Base-by-base conservation (phyloP, 1,140 invertebrate genomes). In the Drosophila grimshawi region DNA sequence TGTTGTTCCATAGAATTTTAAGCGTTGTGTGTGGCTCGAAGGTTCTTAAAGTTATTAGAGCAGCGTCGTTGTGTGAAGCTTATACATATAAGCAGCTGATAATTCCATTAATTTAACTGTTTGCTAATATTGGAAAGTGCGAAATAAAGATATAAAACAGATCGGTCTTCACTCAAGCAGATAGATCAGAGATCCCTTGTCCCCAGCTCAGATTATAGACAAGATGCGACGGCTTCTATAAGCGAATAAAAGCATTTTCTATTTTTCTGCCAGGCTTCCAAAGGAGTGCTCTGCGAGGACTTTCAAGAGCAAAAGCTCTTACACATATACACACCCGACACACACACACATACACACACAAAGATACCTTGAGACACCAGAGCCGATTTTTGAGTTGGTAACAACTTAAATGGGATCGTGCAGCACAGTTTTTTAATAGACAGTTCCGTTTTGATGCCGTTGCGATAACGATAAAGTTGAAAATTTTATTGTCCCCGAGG, bases 391-490 rank as follows among this genome's bases (percentile, higher is more conserved):
- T 2, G 39, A 30, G 39, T 10, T 19, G 19, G n/a, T 37, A 19
- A 37, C 70, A 73, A 68, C 49, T 57, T 68, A 68, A 74, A 68
- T 67, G 64, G 33, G 64, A 74, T 74, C 64, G 65, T 55, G 70
- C 70, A 45, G 29, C 39, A 37, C 41, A 11, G 8, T 30, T 49
- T 33, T 37, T 29, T 74, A 86, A 88, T 86, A 86, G 82, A 88
- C 82, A 82, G 82, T 86, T 88, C 82, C 82, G 83, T 85, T 76
- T 67, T 69, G 65, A 70, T 74, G 83, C 61, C 79, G 55, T 66
- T 76, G 57, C 80, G 78, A 80, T 80, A 74, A 43, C 78, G 81
- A 83, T 83, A 83, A 86, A 86, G 80, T 86, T 73, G 66, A 77
- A 79, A 78, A 80, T 88, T 88, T 86, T 88, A 86, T 83, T 88